These are phyloP conservation scores for Onychorhynchus coronatus DNA, from an alignment of 2,113 vertebrate genomes.

Conservation along the genomic window DNA sequence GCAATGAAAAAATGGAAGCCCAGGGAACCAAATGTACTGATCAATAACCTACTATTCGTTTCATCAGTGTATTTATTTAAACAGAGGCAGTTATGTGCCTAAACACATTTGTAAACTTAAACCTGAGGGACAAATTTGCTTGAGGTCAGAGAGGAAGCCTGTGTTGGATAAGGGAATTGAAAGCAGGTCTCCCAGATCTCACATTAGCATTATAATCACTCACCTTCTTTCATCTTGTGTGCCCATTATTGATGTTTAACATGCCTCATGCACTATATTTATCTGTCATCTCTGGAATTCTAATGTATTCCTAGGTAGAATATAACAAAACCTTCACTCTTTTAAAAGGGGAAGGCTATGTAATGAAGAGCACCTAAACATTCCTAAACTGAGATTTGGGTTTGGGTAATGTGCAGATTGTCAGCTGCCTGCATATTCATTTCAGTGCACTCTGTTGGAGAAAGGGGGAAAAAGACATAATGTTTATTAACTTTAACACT, in stretches of 20 bases:
- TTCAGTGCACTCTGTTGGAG: not conserved
- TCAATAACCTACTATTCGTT: not conserved
- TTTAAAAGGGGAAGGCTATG: not conserved
- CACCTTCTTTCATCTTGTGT: not conserved
- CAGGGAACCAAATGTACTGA: not conserved
- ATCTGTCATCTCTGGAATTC: constrained; percentile 45
- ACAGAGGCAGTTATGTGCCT: not conserved
- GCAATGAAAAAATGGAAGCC: not conserved
- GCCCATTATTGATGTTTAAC: not conserved
- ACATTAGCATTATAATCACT: not conserved
- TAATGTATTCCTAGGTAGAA: constrained; percentile 37
- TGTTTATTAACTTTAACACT: constrained; percentile 46
- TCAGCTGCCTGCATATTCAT: constrained; percentile 3
- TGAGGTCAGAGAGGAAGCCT: not conserved
- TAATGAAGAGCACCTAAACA: constrained; percentile 14
- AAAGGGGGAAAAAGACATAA: not conserved
- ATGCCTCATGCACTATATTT: not conserved
- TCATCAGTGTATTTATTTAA: not conserved
- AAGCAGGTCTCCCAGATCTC: constrained; percentile 2
- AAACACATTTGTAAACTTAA: not conserved
- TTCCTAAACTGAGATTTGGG: not conserved
- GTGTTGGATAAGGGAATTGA: not conserved
- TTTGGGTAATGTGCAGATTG: not conserved
- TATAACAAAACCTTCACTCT: constrained; percentile 19
- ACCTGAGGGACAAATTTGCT: not conserved